Evolutionary conservation across 2,888 invertebrate species (phyloP), one percentile per base, ranked within the genome.

Genomic region (Tetranychus truncatus): DNA sequence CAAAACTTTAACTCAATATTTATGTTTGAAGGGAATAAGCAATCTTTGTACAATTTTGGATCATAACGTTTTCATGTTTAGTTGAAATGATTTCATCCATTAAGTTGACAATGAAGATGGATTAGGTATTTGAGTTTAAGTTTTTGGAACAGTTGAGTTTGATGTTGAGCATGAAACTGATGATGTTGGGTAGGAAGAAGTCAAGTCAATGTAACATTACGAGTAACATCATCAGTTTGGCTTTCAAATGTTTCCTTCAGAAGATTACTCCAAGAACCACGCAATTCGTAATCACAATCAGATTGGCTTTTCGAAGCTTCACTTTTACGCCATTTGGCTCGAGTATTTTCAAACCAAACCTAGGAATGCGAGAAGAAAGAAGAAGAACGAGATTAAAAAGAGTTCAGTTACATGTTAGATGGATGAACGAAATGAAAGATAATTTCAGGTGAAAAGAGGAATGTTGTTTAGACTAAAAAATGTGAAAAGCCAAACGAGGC

Each of bases 271-370:
- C 0, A 55, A 55, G 55, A 55, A 15, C 15, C 55, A 9, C 9
- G 15, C 55, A 55, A 55, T 55, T 55, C 3, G 6, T 5, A 55
- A 55, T 55, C 55, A 6, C 2, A 9, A 15, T 15, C 15, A 55
- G 55, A 15, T 55, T 9, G 9, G 9, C 11, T 55, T 9, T 55
- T 55, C 7, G 55, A 15, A 9, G 9, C 15, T 9, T 15, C 15
- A 87, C 91, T 95, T 74, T 97, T 88, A 79, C 99, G 88, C 91
- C 95, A 97, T 85, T 99, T 99, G 66, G 97, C 99, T 74, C 97
- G 86, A 0, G 97, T 79, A 83, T 99, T 99, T 87, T 99, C 97
- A 84, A 97, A 97, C 97, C 97, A 97, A 1, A 97, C 96, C 95
- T 97, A 15, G 34, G 34, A 34, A 87, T 67, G 21, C 15, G 7